These are phyloP conservation scores for Synergus umbraculus DNA, from an alignment of 2,888 invertebrate species.

Conservation along the genomic window DNA sequence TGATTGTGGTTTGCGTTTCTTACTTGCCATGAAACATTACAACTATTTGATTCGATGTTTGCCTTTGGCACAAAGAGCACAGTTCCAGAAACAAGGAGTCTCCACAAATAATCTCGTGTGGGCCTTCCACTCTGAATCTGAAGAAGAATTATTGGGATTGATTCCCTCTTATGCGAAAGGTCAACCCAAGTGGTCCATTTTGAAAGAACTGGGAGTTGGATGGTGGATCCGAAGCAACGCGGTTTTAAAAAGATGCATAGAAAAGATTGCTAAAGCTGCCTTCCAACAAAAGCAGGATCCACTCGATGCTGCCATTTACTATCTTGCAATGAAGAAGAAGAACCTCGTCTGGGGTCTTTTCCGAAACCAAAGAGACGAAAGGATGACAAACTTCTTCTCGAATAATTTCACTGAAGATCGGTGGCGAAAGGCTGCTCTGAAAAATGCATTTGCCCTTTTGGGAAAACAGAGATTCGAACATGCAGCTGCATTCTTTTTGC, in stretches of 20 bases:
- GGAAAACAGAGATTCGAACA: constrained; percentile 98
- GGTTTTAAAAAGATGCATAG: constrained; percentile 89
- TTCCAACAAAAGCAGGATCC: constrained; percentile 96
- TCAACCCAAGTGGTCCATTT: constrained; percentile 91
- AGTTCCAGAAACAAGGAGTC: constrained; percentile 91
- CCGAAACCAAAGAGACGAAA: constrained; percentile 90
- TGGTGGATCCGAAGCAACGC: constrained; percentile 97
- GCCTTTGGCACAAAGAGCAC: constrained; percentile 91
- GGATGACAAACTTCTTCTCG: constrained; percentile 96
- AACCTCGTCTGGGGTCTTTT: constrained; percentile 97
- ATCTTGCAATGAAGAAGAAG: constrained; percentile 98
- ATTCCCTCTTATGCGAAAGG: constrained; percentile 93
- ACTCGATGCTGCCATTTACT: constrained; percentile 97
- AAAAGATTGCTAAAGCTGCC: constrained; percentile 95
- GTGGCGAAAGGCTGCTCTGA: constrained; percentile 98
- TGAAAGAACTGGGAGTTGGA: constrained; percentile 94
- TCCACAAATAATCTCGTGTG: constrained; percentile 96
- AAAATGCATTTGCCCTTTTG: constrained; percentile 97
- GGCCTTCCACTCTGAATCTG: constrained; percentile 99
- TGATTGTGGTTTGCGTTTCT: constrained; percentile 97
- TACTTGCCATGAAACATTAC: constrained; percentile 98
- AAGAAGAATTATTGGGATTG: constrained; percentile 93
- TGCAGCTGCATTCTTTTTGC: constrained; percentile 98
- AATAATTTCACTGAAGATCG: constrained; percentile 96
- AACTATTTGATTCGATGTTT: constrained; percentile 95